Evolutionary conservation across 2,113 vertebrate species (phyloP), one percentile per base, ranked within the genome.

Genomic region (Chrysemys picta): DNA sequence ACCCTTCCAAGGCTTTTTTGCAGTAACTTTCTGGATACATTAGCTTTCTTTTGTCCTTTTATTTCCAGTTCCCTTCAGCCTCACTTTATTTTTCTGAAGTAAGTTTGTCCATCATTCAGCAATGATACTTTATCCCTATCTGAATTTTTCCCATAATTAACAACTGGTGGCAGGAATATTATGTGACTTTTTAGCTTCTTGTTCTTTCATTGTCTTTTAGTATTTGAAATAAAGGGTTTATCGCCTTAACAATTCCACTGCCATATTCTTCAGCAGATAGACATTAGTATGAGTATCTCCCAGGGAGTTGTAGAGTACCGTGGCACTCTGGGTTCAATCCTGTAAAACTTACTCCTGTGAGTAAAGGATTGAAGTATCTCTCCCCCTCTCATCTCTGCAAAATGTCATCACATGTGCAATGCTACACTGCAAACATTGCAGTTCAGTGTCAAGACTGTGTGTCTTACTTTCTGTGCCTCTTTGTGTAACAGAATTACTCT

Each of bases 1-100:
- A 6, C 8, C 69, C 84, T 95, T 93, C 35, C 35, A 82, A 81
- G 80, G 86, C 85, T 80, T 92, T 84, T 91, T 31, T 76, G 79
- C 56, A 38, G 13, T 16, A 82, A 91, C 84, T 93, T 96, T 52
- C n/a, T 94, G 80, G n/a, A 78, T 57, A 62, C 3, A 16, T 10
- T n/a, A 50, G 3, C 14, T 85, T 84, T 57, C 90, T 89, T 90
- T 94, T 82, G 19, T 75, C 52, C 47, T 86, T 69, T 80, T 31
- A 78, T 69, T 59, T 50, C 45, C 76, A 79, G 1, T 7, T 7
- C 13, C 57, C 13, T n/a, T 54, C 22, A 80, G 24, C 54, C 87
- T 92, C 50, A 25, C 52, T 78, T 84, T 84, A 62, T 29, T 45
- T 80, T 62, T 92, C 93, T 91, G 42, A 13, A 75, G 29, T 21